phyloP scores from a whole-genome alignment of 2,797 vertebrate genomes.

The Avahi laniger region DNA sequence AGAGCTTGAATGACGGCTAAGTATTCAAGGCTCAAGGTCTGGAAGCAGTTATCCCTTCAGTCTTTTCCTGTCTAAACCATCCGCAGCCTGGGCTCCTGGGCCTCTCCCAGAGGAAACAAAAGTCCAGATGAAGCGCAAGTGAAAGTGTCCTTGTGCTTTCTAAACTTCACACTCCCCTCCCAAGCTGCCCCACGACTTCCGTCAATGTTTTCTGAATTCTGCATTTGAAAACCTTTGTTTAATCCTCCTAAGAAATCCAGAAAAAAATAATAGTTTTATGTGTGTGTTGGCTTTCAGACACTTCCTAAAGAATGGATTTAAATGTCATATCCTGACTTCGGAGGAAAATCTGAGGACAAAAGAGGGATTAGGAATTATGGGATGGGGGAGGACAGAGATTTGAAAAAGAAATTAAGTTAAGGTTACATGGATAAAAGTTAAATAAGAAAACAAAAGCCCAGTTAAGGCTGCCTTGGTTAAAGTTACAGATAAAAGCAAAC shows the following conservation, averaged over 20 bases:
- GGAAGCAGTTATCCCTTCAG: constrained; percentile 63
- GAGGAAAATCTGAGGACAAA: constrained; percentile 61
- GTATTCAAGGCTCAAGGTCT: constrained; percentile 19
- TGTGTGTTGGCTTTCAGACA: constrained; percentile 11
- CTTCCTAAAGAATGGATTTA: constrained; percentile 48
- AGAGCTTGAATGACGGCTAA: neutral
- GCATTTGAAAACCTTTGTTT: constrained; percentile 9
- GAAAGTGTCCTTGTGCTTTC: neutral
- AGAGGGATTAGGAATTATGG: constrained; percentile 42
- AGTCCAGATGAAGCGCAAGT: neutral
- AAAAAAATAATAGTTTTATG: neutral
- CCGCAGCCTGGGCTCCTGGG: neutral
- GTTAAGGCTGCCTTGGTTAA: constrained; percentile 66
- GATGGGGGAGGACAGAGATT: neutral
- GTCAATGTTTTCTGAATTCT: neutral
- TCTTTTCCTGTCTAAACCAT: constrained; percentile 48
- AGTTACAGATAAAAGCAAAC: constrained; percentile 82
- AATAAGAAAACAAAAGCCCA: constrained; percentile 76
- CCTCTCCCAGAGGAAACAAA: constrained; percentile 36
- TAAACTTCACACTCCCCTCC: neutral
- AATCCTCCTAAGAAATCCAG: constrained; percentile 9
- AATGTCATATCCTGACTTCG: constrained; percentile 37
- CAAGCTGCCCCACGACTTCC: neutral
- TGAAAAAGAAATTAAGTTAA: constrained; percentile 48
- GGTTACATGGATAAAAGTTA: constrained; percentile 57